These are phyloP conservation scores for Aphrocallistes beatrix DNA, from an alignment of 37 sponge, comb jelly and placozoan species.

Conservation along the genomic window DNA sequence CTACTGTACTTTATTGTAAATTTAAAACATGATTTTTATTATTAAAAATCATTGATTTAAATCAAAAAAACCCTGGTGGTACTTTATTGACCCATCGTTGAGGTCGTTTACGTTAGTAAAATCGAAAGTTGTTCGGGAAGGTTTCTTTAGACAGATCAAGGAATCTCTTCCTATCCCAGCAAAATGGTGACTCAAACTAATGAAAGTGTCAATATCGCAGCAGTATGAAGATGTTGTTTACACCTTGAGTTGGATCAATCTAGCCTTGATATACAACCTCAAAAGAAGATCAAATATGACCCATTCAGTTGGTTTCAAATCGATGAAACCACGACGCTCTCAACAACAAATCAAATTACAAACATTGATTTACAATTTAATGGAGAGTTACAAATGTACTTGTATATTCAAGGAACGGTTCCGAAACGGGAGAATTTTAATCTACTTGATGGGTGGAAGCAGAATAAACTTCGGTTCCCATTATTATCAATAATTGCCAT, in stretches of 20 bases:
- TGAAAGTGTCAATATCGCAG: neutral
- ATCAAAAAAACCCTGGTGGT: too few relatives aligned
- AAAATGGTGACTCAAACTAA: neutral
- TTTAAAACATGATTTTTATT: too few relatives aligned
- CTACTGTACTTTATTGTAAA: too few relatives aligned
- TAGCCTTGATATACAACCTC: neutral
- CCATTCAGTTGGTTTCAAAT: neutral
- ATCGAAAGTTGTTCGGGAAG: neutral
- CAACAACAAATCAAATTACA: neutral
- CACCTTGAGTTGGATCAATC: neutral
- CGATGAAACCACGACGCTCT: neutral
- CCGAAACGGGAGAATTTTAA: neutral
- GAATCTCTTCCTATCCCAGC: neutral
- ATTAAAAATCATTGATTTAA: too few relatives aligned
- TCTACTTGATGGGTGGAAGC: neutral
- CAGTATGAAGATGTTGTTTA: neutral
- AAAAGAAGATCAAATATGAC: neutral
- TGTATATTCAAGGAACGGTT: neutral
- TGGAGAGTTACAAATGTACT: neutral
- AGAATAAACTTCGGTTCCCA: neutral
- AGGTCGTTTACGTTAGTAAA: conserved; percentile 4
- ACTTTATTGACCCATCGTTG: neutral
- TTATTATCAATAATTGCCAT: neutral
- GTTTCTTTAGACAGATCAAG: neutral
- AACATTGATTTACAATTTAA: neutral